A percentile compares a stretch with the other conserved stretches of the same genome.
phyloP scores from a whole-genome alignment of 2,797 vertebrate genomes.

The Emydoidea blandingii region DNA sequence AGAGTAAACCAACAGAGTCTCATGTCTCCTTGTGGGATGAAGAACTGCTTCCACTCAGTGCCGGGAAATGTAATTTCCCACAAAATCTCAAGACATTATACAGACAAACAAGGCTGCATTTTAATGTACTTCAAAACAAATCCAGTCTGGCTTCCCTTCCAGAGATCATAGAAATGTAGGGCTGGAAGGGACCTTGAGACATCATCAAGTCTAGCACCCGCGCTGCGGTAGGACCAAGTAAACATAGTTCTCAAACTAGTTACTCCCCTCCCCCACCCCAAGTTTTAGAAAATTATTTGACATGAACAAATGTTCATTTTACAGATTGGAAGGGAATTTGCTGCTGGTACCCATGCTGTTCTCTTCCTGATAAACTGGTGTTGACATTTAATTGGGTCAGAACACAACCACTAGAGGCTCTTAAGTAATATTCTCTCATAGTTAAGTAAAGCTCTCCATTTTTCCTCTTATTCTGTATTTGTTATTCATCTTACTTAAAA shows the following conservation, averaged over 20 bases:
- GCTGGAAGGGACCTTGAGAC: neutral
- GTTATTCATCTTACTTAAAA: neutral
- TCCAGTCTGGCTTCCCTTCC: neutral
- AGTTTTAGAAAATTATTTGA: neutral
- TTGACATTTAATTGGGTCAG: neutral
- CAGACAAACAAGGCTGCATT: neutral
- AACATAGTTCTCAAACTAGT: neutral
- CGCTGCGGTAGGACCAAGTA: neutral
- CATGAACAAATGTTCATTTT: constrained; percentile 10
- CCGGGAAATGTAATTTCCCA: neutral
- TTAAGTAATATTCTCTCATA: neutral
- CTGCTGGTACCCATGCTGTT: neutral
- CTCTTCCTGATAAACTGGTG: neutral
- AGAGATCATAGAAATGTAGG: neutral
- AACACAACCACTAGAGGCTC: neutral
- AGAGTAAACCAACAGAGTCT: neutral
- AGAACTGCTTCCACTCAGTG: neutral
- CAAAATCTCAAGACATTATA: neutral
- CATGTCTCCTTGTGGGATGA: neutral
- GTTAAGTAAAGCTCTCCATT: neutral
- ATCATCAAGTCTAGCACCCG: neutral
- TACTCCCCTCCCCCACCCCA: neutral
- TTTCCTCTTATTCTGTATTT: neutral
- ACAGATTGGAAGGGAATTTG: constrained; percentile 3
- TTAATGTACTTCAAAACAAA: neutral